Evolutionary conservation across 23 tunicate genomes (phyloP).

Genomic region (Phallusia fumigata): DNA sequence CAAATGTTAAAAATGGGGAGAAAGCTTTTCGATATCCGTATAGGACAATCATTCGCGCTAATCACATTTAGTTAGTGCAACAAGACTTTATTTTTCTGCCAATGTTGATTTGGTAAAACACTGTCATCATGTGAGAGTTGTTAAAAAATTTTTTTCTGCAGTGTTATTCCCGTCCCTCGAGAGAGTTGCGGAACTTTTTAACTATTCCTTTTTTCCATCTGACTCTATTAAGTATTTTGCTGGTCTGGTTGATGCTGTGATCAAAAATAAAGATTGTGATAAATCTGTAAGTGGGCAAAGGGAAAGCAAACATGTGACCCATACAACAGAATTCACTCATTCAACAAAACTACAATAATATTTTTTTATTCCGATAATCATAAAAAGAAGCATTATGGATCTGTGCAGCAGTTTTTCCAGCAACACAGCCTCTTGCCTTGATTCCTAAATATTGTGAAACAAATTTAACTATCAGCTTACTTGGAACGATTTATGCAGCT

Average conservation of each 20-base stretch:
- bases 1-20: not conserved
- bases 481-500: no score
- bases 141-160: not conserved
- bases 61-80: no score
- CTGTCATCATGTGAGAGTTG: no score
- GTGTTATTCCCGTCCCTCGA: conserved; percentile 7
- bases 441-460: no score
- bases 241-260: not conserved
- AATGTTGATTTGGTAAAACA: no score
- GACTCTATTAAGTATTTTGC: not conserved
- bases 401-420: no score
- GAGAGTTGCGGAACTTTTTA: not conserved
- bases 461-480: no score
- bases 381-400: not conserved
- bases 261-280: not conserved
- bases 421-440: no score
- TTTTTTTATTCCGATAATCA: no score
- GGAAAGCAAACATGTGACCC: not conserved
- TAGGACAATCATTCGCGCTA: not conserved
- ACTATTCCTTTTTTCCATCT: not conserved
- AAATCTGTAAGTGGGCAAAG: not conserved
- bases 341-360: no score
- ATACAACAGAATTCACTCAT: no score
- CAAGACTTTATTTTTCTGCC: no score
- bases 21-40: not conserved